Evolutionary conservation across 1,140 invertebrate species (phyloP), one percentile per base, ranked within the genome.

Genomic region (Cyclina sinensis): DNA sequence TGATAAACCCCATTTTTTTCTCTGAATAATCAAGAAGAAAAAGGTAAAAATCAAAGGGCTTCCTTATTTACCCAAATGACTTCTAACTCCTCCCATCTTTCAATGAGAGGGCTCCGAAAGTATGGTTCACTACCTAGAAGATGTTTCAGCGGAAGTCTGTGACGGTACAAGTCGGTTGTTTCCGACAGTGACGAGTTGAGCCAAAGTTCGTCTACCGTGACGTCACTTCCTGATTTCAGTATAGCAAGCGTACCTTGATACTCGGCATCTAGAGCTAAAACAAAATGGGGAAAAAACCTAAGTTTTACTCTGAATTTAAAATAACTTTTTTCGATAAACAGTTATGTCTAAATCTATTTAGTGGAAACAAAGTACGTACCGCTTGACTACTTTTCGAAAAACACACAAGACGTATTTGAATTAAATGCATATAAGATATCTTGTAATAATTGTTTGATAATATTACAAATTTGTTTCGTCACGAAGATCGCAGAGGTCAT

Each of bases 31-130:
- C 24, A 7, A 7, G 12, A 14, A 7, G 14, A 14, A 21, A 62
- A 7, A 7, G 24, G 9, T 62, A 27, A 62, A 21, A 21, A 62
- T 62, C 7, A 62, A 62, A 12, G 24, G 11, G 24, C 24, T 7
- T n/a, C n/a, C n/a, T n/a, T 48, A 48, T 35, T 27, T 48, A 74
- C 70, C 70, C 2, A 24, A 48, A 7, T 11, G 1, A 74, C 24
- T 48, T 51, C 24, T 1, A 74, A 16, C 0, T 27, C 24, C 1
- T n/a, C 12, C 70, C 37, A 48, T 24, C 16, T 27, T 5, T 74
- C 70, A 5, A 74, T 51, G 16, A 74, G 43, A 14, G 39, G 70
- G 27, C 70, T 74, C 18, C 70, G 70, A 39, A 48, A 74, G 70
- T 74, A 24, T 18, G 21, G 5, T 18, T 46, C 43, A 21, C 5